phyloP scores from a whole-genome alignment of 2,888 invertebrate genomes.

The Aphidoletes aphidimyza region DNA sequence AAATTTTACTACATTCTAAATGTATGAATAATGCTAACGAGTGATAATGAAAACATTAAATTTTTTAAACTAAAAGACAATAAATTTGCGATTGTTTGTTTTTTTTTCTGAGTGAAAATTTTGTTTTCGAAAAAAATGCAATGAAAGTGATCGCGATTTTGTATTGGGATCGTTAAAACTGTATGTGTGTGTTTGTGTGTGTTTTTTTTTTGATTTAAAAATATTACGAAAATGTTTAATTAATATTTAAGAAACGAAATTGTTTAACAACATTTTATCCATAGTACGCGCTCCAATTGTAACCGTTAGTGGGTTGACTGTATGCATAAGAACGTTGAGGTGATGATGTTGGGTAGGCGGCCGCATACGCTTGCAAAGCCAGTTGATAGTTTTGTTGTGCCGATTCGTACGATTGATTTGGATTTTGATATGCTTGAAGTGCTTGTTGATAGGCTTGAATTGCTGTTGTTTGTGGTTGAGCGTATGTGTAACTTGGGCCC shows the following conservation, averaged over 20 bases:
- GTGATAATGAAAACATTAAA: slow-evolving; percentile 14
- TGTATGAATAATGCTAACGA: slow-evolving; percentile 33
- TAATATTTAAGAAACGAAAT: not conserved
- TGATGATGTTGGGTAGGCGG: slow-evolving; percentile 60
- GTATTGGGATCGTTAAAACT: not conserved
- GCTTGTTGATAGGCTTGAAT: slow-evolving; percentile 37
- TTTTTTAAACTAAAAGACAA: not conserved
- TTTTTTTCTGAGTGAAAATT: not conserved
- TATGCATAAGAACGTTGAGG: slow-evolving; percentile 66
- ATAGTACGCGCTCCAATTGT: slow-evolving; percentile 53
- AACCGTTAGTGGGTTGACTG: slow-evolving; percentile 39
- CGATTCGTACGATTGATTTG: slow-evolving; percentile 22
- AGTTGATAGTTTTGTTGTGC: slow-evolving; percentile 47
- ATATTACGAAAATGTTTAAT: not conserved
- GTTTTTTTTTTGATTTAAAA: too few relatives aligned
- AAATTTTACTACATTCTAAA: not conserved
- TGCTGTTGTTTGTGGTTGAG: not conserved
- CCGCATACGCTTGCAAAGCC: not conserved
- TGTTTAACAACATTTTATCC: not conserved
- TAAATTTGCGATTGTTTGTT: slow-evolving; percentile 19
- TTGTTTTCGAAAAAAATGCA: slow-evolving; percentile 18
- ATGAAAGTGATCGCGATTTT: slow-evolving; percentile 31
- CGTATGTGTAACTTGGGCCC: not conserved
- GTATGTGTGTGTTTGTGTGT: too few relatives aligned
- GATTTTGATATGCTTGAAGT: not conserved